Base-by-base conservation (phyloP, 2,797 vertebrate genomes). In the Silurus aristotelis region DNA sequence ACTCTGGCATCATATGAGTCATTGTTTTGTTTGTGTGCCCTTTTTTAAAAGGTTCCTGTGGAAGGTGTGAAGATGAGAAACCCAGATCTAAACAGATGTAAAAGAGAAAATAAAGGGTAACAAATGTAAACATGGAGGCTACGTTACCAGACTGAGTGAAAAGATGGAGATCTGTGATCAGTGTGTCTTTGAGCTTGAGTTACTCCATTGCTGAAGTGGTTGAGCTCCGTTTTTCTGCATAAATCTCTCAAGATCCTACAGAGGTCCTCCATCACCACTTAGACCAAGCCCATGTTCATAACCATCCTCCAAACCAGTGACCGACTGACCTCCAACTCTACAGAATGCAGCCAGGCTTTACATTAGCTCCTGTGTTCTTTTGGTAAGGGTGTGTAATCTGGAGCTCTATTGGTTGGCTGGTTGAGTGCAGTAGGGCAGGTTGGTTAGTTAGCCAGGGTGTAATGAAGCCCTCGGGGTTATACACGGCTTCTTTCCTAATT, bases 381-480 rank as follows among this genome's bases (percentile, higher is more conserved):
- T 79, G 78, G 14, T 27, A 46, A 25, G 46, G 25, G 64, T 19
- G 82, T 63, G 79, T 68, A 87, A 89, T 87, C 88, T 86, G 88
- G 88, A 91, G 89, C 70, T 84, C 27, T 43, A 15, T 75, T 64
- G 79, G 31, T 71, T 73, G 58, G 84, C 83, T 89, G 87, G 70
- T 79, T 79, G 89, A 88, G 91, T 92, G 87, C 87, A 86, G 83
- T 86, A 46, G 84, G 87, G 90, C 87, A 87, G 87, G 87, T 91
- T 87, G 91, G 93, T 92, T 93, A 92, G 93, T 95, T 87, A 88
- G 61, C 84, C 89, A 89, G 87, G 91, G 91, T 91, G 91, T 97
- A 98, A 98, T 97, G 94, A 97, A 94, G 90, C 93, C 89, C 66
- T 82, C 83, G 88, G 86, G 91, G 93, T 90, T 86, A 71, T 92